Evolutionary conservation across 2,797 vertebrate genomes (phyloP).

Genomic region (Monodelphis domestica): DNA sequence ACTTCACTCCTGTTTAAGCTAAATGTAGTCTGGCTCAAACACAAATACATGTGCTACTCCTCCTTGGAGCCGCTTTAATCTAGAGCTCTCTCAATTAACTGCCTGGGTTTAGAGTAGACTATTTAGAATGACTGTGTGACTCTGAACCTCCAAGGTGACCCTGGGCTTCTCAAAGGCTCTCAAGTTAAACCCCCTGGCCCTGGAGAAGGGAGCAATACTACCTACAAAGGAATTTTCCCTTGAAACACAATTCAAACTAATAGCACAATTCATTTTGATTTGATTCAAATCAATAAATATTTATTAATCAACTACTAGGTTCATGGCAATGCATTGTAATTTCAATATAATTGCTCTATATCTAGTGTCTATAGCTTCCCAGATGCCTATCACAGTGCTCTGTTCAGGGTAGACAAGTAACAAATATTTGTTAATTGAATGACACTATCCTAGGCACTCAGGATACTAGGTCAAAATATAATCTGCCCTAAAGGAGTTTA

Average conservation of each 20-base stretch:
- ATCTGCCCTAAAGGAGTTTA: neutral
- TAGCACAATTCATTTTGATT: neutral
- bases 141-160: neutral
- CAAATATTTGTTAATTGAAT: neutral
- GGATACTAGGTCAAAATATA: neutral
- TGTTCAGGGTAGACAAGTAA: no score
- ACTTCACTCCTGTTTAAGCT: conserved; percentile 3
- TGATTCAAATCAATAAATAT: neutral
- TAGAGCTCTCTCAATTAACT: conserved; percentile 20
- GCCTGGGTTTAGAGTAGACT: neutral
- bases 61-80: conserved; percentile 12
- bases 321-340: neutral
- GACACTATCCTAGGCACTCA: neutral
- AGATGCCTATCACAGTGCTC: neutral
- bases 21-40: conserved; percentile 22
- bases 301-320: neutral
- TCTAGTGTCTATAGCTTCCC: neutral
- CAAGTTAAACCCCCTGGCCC: neutral
- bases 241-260: neutral
- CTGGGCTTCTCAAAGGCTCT: conserved; percentile 17
- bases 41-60: conserved; percentile 14
- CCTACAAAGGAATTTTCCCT: neutral
- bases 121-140: conserved; percentile 2
- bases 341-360: no score
- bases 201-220: neutral